These are phyloP conservation scores for Hippopotamyrus pictus DNA, from an alignment of 2,797 vertebrate species.

Conservation along the genomic window DNA sequence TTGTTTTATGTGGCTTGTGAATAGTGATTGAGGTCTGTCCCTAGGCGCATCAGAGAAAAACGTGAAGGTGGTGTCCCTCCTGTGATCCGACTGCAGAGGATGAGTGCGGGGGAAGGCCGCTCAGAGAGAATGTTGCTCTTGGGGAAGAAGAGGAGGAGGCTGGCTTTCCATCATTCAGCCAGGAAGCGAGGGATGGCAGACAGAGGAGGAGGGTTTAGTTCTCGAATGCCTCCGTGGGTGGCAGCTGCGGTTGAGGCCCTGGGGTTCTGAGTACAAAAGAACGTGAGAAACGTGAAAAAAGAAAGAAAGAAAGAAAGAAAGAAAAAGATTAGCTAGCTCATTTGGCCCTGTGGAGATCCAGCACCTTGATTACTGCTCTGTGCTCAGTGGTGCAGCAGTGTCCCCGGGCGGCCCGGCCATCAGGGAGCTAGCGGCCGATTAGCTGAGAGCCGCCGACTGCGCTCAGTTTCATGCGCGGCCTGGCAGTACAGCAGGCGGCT, in stretches of 20 bases:
- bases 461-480: not conserved
- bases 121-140: constrained; percentile 16
- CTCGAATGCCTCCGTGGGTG: constrained; percentile 44
- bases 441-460: not conserved
- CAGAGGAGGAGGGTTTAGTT: constrained; percentile 26
- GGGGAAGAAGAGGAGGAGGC: not conserved
- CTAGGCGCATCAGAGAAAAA: not conserved
- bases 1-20: not conserved
- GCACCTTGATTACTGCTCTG: not conserved
- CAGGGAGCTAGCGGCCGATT: not conserved
- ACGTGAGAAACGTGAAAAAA: constrained; percentile 13
- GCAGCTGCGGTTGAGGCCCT: constrained; percentile 41
- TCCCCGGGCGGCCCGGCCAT: too few relatives aligned
- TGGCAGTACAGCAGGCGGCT: not conserved
- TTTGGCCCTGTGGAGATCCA: not conserved
- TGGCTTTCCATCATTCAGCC: not conserved
- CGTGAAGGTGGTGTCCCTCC: not conserved
- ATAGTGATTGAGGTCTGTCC: not conserved
- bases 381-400: not conserved
- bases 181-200: constrained; percentile 17
- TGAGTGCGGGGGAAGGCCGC: constrained; percentile 23
- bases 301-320: constrained; percentile 20
- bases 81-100: not conserved
- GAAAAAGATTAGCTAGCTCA: not conserved
- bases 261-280: constrained; percentile 27